Evolutionary conservation across 2,888 invertebrate species (phyloP), one percentile per base, ranked within the genome.

Genomic region (Seira musarum): DNA sequence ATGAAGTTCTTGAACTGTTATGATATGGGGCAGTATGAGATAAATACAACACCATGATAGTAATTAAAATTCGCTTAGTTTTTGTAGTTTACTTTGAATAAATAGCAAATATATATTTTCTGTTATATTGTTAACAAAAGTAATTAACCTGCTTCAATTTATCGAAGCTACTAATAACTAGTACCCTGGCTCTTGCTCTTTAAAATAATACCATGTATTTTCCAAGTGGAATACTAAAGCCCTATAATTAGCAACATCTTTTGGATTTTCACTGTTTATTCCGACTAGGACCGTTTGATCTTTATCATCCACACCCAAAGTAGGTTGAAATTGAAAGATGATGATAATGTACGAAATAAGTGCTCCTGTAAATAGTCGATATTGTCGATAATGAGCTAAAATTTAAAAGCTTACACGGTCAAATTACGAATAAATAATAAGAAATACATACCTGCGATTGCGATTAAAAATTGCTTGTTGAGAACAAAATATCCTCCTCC

Each of bases 261-360:
- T 40, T 5, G 13, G 19, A 5, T 60, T 30, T 2, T 60, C 19
- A 3, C 46, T 15, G 24, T 21, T 61, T 1, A 21, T 57, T n/a
- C 63, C 80, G 30, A 80, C 17, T 40, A 65, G 30, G 15, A 19
- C 25, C 17, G 64, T 13, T 22, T 81, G 76, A 6, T 73, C 63
- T 3, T 13, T n/a, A 57, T 82, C 71, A 6, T 61, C 5, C 17
- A 82, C 17, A 10, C 71, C 81, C 17, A 85, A 66, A 0, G 82
- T 71, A 3, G 85, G 85, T 64, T 82, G 80, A 53, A 85, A 85
- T 53, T 85, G 85, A 40, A 82, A 80, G 15, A 84, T 68, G n/a
- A 85, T 84, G n/a, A 85, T 84, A 61, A 82, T 84, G 64, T 85
- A 85, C 0, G 85, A 82, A n/a, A 85, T 79, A 53, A 84, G 77